A percentile compares a stretch with the other conserved stretches of the same genome.
Evolutionary conservation across 2,888 invertebrate species (phyloP).

Genomic region (Molorchus minor): DNA sequence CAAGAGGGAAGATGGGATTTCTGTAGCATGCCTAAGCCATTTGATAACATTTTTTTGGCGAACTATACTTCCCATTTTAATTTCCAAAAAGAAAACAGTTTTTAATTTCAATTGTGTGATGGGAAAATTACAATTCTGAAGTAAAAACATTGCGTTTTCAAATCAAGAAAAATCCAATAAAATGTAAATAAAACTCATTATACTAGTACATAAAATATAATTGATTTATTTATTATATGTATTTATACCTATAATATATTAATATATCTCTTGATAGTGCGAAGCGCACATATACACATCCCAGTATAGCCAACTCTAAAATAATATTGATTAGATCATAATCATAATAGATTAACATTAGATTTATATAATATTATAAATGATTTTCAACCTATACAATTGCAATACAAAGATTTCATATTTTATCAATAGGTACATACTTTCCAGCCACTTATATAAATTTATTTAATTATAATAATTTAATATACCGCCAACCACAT

Average conservation of each 20-base stretch:
- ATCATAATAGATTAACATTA: slow-evolving; percentile 59
- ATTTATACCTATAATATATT: slow-evolving; percentile 53
- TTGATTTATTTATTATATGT: slow-evolving; percentile 59
- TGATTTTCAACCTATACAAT: slow-evolving; percentile 56
- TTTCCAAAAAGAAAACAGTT: no score
- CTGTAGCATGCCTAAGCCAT: no score
- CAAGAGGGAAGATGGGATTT: no score
- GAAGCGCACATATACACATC: slow-evolving; percentile 41
- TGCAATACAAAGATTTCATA: slow-evolving; percentile 38
- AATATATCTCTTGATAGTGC: slow-evolving; percentile 53
- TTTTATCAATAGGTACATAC: slow-evolving; percentile 49
- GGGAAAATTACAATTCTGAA: no score
- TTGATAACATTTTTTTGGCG: no score
- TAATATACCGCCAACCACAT: slow-evolving; percentile 59
- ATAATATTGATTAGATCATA: slow-evolving; percentile 61
- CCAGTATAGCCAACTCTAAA: slow-evolving; percentile 52
- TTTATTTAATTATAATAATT: slow-evolving; percentile 55
- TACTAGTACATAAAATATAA: slow-evolving; percentile 63
- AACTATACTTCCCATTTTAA: no score
- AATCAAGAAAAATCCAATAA: no score
- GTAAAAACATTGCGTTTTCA: no score
- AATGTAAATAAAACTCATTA: slow-evolving; percentile 41
- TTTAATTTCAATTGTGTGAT: no score
- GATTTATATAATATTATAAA: slow-evolving; percentile 55
- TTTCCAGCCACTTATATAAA: slow-evolving; percentile 57